These are phyloP conservation scores for Choloepus didactylus DNA, from an alignment of 2,797 vertebrate species.

Conservation along the genomic window DNA sequence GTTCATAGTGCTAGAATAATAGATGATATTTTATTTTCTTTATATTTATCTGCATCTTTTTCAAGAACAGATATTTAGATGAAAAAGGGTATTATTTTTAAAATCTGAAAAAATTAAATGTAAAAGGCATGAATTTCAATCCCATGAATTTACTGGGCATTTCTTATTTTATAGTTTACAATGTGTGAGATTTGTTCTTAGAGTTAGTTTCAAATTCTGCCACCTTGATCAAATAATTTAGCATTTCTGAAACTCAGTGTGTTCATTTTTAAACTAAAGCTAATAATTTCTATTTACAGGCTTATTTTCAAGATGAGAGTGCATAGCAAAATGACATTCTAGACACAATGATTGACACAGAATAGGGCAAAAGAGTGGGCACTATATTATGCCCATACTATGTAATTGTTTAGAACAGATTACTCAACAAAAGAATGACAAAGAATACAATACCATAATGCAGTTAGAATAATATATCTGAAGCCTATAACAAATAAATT, in stretches of 20 bases:
- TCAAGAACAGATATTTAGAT: neutral
- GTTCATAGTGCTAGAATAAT: neutral
- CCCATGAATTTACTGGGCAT: neutral
- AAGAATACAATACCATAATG: neutral
- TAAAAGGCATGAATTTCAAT: constrained; percentile 4
- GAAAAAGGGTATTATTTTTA: neutral
- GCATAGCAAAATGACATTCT: neutral
- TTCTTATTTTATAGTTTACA: neutral
- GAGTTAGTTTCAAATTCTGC: neutral
- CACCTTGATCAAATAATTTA: neutral
- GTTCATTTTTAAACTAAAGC: neutral
- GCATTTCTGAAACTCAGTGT: neutral
- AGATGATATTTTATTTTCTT: neutral
- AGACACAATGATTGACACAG: neutral
- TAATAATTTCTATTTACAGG: neutral
- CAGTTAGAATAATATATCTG: neutral
- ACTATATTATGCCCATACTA: neutral
- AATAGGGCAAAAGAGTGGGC: neutral
- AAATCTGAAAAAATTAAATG: neutral
- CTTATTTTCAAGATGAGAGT: neutral
- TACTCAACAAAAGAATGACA: neutral
- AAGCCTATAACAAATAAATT: neutral
- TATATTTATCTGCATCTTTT: neutral
- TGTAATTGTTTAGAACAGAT: neutral
- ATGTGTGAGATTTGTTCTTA: neutral